A percentile compares a stretch with the other conserved stretches of the same genome.
These are phyloP conservation scores for Nomada ruficornis DNA, from an alignment of 2,888 invertebrate genomes.

Conservation along the genomic window DNA sequence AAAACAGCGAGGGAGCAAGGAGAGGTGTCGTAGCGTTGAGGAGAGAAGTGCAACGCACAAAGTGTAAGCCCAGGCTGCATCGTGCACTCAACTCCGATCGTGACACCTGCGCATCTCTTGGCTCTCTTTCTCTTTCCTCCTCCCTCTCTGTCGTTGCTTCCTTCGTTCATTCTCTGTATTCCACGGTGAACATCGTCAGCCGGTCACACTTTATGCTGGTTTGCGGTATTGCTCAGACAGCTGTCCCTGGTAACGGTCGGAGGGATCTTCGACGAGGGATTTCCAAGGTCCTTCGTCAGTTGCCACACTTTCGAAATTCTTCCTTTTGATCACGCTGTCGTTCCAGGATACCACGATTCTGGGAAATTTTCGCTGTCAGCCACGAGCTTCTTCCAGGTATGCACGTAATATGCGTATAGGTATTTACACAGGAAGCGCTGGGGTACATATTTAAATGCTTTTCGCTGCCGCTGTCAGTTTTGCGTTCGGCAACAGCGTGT, in stretches of 20 bases:
- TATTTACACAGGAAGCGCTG: no score
- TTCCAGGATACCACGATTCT: conserved; percentile 10
- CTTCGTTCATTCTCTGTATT: conserved; percentile 49
- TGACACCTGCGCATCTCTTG: conserved; percentile 64
- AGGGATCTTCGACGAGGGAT: conserved; percentile 63
- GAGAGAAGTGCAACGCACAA: conserved; percentile 43
- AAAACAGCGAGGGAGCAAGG: background rate
- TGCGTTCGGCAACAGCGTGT: no score
- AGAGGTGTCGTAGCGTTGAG: background rate
- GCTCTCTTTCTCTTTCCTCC: conserved; percentile 8
- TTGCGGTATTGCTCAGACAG: conserved; percentile 64
- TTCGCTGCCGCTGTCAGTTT: no score
- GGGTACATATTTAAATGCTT: no score
- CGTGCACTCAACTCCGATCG: conserved; percentile 50
- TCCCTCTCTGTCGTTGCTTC: conserved; percentile 17
- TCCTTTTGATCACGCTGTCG: conserved; percentile 12
- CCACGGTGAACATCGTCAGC: conserved; percentile 46
- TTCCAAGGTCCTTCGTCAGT: conserved; percentile 64
- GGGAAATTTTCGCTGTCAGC: background rate
- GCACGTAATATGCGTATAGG: no score
- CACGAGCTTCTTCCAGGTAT: no score
- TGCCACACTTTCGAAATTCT: conserved; percentile 65
- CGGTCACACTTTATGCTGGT: conserved; percentile 50
- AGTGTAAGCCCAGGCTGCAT: conserved; percentile 47
- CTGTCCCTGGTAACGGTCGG: conserved; percentile 71